Conservation (phyloP, 53 echinoderm and acorn worm species). For the Henricia sp. region DNA sequence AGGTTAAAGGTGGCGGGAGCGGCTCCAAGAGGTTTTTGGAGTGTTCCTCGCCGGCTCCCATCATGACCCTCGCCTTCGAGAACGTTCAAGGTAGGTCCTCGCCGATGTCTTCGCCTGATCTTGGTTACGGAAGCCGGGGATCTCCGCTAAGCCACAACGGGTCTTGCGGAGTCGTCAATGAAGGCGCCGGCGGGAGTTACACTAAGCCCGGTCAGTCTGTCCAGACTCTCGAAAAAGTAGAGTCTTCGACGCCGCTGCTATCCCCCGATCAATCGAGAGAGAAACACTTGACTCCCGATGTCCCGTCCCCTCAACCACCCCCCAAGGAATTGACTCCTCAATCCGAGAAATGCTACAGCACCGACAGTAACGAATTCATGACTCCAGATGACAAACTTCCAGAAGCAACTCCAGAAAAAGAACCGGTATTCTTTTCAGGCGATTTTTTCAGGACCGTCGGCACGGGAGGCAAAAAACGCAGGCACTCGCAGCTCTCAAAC, state of each 20-base stretch:
- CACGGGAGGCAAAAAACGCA: constrained; percentile 53
- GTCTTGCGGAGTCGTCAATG: neutral
- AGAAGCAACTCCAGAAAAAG: neutral
- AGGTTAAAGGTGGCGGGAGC: neutral
- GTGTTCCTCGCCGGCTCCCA: constrained; percentile 22
- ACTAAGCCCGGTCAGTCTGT: neutral
- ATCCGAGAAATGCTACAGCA: constrained; percentile 22
- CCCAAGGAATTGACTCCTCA: neutral
- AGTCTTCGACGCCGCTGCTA: constrained; percentile 29
- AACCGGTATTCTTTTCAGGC: neutral
- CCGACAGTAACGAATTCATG: constrained; percentile 54
- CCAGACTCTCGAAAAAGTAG: neutral
- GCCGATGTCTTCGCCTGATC: constrained; percentile 24
- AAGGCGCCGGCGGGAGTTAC: neutral
- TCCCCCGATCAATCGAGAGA: neutral
- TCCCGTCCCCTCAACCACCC: neutral
- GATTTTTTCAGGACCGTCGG: neutral
- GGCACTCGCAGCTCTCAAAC: constrained; percentile 47
- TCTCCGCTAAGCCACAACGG: constrained; percentile 4
- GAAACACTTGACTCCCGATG: constrained; percentile 29
- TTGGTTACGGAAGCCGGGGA: constrained; percentile 20
- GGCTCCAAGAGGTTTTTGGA: constrained; percentile 22
- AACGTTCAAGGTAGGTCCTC: neutral
- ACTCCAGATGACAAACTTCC: neutral
- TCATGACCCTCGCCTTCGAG: constrained; percentile 36